Conservation (phyloP, 2,113 vertebrate genomes). For the Struthio camelus region DNA sequence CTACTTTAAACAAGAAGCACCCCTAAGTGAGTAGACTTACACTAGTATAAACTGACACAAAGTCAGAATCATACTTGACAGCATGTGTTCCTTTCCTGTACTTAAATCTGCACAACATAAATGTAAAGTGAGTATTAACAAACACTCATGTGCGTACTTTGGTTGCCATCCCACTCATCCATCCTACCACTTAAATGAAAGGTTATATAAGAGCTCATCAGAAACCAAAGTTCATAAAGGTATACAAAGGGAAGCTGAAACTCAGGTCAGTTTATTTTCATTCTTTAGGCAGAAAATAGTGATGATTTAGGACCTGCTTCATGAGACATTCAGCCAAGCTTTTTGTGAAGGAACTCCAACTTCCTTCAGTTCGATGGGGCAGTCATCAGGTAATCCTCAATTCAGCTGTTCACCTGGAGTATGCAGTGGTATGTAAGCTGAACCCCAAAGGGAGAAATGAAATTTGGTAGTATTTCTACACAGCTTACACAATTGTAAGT, state of each 20-base stretch:
- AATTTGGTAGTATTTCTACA: not conserved
- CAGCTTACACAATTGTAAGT: fast-evolving
- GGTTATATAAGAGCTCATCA: not conserved
- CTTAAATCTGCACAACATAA: not conserved
- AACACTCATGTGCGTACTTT: not conserved
- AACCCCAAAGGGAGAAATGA: not conserved
- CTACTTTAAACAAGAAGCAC: not conserved
- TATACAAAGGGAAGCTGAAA: not conserved
- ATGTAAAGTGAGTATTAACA: not conserved
- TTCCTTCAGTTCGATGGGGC: not conserved
- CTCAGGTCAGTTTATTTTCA: not conserved
- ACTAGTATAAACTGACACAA: not conserved
- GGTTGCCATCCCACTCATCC: not conserved
- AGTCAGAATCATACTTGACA: not conserved
- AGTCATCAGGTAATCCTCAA: not conserved
- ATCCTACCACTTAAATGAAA: not conserved
- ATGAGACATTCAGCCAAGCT: not conserved
- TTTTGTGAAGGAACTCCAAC: not conserved
- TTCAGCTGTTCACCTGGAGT: not conserved
- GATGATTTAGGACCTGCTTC: not conserved
- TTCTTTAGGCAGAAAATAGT: not conserved
- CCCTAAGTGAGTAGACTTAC: not conserved
- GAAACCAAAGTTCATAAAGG: not conserved
- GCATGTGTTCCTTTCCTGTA: not conserved
- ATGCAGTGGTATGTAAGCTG: not conserved